Conservation (phyloP, 2,888 invertebrate species). For the Zonitis immaculata region DNA sequence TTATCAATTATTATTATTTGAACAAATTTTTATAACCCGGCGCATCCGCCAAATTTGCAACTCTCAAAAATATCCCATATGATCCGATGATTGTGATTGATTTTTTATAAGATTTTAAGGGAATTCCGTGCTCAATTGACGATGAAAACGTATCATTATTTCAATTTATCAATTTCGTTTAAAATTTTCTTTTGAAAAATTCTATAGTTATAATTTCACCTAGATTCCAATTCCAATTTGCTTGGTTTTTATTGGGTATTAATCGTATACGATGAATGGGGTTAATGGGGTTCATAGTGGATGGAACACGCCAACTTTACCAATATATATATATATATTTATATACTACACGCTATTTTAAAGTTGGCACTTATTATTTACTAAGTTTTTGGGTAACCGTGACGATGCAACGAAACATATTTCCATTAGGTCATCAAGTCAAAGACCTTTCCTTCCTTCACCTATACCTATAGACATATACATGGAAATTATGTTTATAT, state of each 20-base stretch:
- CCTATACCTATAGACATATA: too few species aligned
- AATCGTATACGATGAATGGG: neutral
- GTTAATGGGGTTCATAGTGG: neutral
- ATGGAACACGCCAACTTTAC: neutral
- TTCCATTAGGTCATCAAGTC: conserved; percentile 36
- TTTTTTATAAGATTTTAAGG: neutral
- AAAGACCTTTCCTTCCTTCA: conserved; percentile 36
- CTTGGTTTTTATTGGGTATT: neutral
- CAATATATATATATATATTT: too few species aligned
- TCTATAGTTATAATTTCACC: too few species aligned
- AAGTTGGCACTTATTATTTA: neutral
- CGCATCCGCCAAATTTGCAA: neutral
- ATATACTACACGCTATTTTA: conserved; percentile 1
- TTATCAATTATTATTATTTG: neutral
- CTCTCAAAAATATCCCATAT: too few species aligned
- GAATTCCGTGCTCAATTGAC: neutral
- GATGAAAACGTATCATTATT: too few species aligned
- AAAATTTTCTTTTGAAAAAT: too few species aligned
- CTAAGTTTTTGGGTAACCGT: conserved; percentile 31
- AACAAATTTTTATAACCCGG: neutral
- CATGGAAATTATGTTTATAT: neutral
- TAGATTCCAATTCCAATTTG: neutral
- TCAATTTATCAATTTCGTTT: too few species aligned
- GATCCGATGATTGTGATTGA: too few species aligned
- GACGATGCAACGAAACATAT: conserved; percentile 30